Conservation (phyloP, 2,113 vertebrate genomes). For the Strix aluco region DNA sequence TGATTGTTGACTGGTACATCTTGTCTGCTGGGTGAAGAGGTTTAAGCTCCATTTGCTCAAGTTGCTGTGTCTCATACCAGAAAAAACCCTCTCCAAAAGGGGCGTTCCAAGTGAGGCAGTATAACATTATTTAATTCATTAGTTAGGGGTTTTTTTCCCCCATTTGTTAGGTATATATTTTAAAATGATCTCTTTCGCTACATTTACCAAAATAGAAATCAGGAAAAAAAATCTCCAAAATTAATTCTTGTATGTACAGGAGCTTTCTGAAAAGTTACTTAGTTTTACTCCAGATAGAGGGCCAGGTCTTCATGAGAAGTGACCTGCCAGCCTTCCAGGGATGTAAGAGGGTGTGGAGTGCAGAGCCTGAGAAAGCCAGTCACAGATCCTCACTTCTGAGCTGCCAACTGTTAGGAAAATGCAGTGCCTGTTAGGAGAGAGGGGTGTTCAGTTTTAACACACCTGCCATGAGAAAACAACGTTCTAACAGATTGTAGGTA, state of each 20-base stretch:
- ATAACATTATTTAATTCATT: neutral
- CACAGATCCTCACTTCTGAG: neutral
- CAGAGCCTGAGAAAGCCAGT: neutral
- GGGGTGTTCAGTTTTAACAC: neutral
- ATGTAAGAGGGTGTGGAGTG: too few species aligned
- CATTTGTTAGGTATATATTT: neutral
- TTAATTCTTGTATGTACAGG: neutral
- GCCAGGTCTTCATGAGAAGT: neutral
- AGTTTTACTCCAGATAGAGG: neutral
- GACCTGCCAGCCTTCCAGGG: neutral
- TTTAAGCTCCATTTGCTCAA: neutral
- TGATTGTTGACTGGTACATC: neutral
- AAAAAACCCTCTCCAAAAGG: neutral
- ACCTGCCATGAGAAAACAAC: neutral
- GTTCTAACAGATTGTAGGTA: neutral
- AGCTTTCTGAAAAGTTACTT: neutral
- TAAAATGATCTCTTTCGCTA: neutral
- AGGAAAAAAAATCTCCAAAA: neutral
- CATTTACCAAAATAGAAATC: neutral
- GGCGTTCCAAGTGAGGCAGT: neutral
- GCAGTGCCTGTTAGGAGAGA: neutral
- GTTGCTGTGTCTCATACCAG: neutral
- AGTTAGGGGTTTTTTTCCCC: accelerated
- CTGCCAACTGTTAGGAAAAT: neutral
- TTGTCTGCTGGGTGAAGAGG: neutral